Evolutionary conservation across 2,888 invertebrate species (phyloP).

Genomic region (Calameuta idolon): DNA sequence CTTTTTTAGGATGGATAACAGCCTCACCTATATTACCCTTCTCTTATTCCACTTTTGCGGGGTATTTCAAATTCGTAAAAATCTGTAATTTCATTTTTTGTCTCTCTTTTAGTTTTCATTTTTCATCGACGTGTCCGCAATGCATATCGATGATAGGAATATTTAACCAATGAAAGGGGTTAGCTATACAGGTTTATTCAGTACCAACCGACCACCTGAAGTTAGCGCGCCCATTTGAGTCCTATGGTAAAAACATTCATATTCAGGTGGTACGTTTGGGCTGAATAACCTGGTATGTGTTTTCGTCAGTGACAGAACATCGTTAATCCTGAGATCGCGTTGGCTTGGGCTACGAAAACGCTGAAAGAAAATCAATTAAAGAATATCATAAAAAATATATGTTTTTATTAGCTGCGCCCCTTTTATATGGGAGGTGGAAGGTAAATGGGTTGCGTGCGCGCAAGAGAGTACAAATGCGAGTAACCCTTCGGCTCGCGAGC

Average conservation of each 20-base stretch:
- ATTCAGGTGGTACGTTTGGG: too few species aligned
- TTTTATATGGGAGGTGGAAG: slow-evolving; percentile 29
- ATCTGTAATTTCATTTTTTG: background rate
- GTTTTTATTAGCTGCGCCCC: slow-evolving; percentile 41
- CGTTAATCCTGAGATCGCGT: background rate
- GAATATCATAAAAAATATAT: slow-evolving; percentile 44
- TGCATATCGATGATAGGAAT: background rate
- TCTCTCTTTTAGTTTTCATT: background rate
- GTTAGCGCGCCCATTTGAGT: too few species aligned
- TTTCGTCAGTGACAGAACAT: background rate
- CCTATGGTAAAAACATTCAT: too few species aligned
- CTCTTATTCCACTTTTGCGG: background rate
- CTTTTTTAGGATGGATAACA: background rate
- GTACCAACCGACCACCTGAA: too few species aligned
- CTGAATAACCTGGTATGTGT: too few species aligned
- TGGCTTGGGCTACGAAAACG: background rate
- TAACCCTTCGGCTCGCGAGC: slow-evolving; percentile 15
- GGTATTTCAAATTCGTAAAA: slow-evolving; percentile 7
- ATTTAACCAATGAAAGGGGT: background rate
- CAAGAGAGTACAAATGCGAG: slow-evolving; percentile 27
- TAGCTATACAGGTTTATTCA: background rate
- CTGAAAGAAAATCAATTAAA: slow-evolving; percentile 38
- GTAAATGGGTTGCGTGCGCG: slow-evolving; percentile 46
- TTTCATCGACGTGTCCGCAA: background rate
- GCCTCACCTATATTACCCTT: background rate